A percentile compares a stretch with the other conserved stretches of the same genome.
Evolutionary conservation across 1,140 invertebrate species (phyloP).

Genomic region (Whitmania pigra): DNA sequence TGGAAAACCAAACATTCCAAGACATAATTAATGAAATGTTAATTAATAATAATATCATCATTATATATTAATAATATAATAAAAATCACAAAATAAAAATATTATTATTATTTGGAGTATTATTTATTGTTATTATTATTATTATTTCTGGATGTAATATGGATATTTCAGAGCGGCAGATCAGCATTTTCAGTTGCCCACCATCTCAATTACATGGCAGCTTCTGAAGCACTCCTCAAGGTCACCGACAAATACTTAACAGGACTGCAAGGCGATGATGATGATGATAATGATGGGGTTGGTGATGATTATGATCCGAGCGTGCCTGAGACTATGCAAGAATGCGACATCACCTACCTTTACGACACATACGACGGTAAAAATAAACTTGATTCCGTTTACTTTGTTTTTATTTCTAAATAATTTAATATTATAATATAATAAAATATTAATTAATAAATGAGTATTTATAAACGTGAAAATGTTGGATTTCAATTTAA

Average conservation of each 20-base stretch:
- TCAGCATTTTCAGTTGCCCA: constrained; percentile 1
- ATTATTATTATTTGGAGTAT: too few relatives aligned
- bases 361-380: not conserved
- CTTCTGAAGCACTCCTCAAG: not conserved
- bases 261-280: not conserved
- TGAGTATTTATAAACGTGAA: too few relatives aligned
- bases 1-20: too few relatives aligned
- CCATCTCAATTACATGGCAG: not conserved
- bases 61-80: constrained; percentile 3
- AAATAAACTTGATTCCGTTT: too few relatives aligned
- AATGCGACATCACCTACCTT: not conserved
- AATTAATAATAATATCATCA: too few relatives aligned
- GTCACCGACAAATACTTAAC: not conserved
- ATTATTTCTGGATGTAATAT: too few relatives aligned
- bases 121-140: constrained; percentile 7
- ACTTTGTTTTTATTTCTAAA: too few relatives aligned
- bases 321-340: constrained; percentile 6
- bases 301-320: not conserved
- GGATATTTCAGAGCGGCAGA: not conserved
- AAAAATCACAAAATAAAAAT: too few relatives aligned
- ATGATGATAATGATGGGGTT: not conserved
- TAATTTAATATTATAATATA: too few relatives aligned
- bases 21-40: too few relatives aligned
- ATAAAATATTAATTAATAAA: too few relatives aligned
- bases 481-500: too few relatives aligned